A percentile compares a stretch with the other conserved stretches of the same genome.
These are phyloP conservation scores for Halcyon badia DNA, from an alignment of 2,797 vertebrate genomes.

Conservation along the genomic window DNA sequence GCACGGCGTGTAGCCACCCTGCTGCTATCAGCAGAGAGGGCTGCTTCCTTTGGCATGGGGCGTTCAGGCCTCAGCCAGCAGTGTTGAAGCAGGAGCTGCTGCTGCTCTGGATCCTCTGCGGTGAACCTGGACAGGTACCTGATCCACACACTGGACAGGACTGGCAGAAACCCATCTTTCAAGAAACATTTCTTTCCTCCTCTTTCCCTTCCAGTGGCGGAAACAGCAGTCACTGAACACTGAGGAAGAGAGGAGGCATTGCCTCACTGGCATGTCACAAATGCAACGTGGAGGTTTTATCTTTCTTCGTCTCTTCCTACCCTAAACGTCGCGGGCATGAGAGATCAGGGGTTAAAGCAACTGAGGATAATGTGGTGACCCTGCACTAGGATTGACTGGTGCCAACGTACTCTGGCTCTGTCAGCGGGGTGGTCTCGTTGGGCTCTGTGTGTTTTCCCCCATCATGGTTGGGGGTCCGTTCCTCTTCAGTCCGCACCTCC, in stretches of 20 bases:
- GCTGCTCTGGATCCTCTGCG: neutral
- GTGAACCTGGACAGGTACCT: neutral
- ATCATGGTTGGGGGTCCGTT: conserved; percentile 94
- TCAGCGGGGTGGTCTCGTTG: conserved; percentile 96
- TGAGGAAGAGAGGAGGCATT: neutral
- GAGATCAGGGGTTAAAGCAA: neutral
- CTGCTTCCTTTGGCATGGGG: neutral
- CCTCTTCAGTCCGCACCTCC: conserved; percentile 94
- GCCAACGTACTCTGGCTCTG: conserved; percentile 93
- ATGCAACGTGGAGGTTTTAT: neutral
- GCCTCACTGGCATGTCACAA: neutral
- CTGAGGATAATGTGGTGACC: neutral
- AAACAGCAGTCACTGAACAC: neutral
- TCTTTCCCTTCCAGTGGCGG: neutral
- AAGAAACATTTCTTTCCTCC: neutral
- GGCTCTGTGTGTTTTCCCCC: conserved; percentile 94
- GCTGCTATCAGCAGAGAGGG: neutral
- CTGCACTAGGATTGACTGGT: neutral
- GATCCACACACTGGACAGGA: neutral
- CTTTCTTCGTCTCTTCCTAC: neutral
- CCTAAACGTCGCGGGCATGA: neutral
- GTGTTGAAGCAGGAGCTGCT: neutral
- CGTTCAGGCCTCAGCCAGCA: neutral
- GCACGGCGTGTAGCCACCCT: neutral
- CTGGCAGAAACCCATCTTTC: neutral